Evolutionary conservation across 1,140 invertebrate genomes (phyloP).

Genomic region (Mercenaria mercenaria): DNA sequence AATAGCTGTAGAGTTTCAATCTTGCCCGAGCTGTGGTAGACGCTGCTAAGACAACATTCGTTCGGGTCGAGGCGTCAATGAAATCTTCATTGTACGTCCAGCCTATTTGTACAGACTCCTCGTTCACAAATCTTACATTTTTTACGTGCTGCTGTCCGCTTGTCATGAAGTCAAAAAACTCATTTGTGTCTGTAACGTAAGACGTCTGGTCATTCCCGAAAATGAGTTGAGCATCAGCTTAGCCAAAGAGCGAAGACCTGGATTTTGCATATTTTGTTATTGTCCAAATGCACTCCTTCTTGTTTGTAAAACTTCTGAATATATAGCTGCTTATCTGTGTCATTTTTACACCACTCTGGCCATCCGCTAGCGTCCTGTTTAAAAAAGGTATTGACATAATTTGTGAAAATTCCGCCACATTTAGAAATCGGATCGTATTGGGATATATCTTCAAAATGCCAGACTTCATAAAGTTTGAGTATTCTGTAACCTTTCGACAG

Average conservation of each 20-base stretch:
- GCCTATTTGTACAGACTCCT: constrained; percentile 16
- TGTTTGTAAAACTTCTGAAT: constrained; percentile 64
- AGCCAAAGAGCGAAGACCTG: constrained; percentile 69
- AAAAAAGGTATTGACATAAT: constrained; percentile 71
- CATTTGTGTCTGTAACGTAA: constrained; percentile 28
- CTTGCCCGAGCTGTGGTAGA: constrained; percentile 84
- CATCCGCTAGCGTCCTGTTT: constrained; percentile 70
- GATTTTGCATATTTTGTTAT: constrained; percentile 79
- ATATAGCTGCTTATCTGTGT: constrained; percentile 72
- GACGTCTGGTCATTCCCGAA: background rate
- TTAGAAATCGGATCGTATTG: background rate
- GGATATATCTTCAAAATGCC: background rate
- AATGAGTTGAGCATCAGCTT: constrained; percentile 71
- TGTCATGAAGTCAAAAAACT: constrained; percentile 75
- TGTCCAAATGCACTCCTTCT: constrained; percentile 83
- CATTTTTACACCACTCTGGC: constrained; percentile 57
- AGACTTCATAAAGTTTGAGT: background rate
- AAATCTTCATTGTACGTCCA: background rate
- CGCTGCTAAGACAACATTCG: constrained; percentile 82
- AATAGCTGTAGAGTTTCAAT: constrained; percentile 82
- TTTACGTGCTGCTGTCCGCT: constrained; percentile 34
- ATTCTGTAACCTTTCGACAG: background rate
- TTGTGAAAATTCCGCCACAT: constrained; percentile 42
- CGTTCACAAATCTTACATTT: constrained; percentile 21
- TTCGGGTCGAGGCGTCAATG: background rate